phyloP scores from a whole-genome alignment of 2,113 vertebrate genomes.

The Lutjanus erythropterus region DNA sequence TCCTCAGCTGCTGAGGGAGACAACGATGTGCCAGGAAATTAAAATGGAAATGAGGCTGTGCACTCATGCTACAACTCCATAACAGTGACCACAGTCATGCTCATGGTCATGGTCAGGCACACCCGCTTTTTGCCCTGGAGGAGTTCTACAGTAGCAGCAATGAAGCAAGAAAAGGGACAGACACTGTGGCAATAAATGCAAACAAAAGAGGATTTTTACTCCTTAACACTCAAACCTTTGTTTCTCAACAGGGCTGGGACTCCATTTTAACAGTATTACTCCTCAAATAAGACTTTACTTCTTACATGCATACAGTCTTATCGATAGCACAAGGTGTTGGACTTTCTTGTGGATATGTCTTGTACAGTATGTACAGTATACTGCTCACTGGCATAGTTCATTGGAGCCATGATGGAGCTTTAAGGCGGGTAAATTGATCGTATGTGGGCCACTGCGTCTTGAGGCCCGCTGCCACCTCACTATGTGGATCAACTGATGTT shows the following conservation, averaged over 20 bases:
- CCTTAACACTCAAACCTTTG: constrained; percentile 14
- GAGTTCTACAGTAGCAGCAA: neutral
- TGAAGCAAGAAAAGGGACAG: neutral
- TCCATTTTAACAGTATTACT: constrained; percentile 48
- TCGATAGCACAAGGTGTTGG: constrained; percentile 49
- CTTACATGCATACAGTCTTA: constrained; percentile 27
- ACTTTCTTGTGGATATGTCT: constrained; percentile 49
- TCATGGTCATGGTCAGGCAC: neutral
- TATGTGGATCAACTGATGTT: constrained; percentile 56
- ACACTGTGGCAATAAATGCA: constrained; percentile 36
- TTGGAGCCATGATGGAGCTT: constrained; percentile 13
- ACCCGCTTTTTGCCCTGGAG: constrained; percentile 1
- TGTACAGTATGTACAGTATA: constrained; percentile 46
- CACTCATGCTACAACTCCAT: constrained; percentile 9
- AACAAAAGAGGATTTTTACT: constrained; percentile 13
- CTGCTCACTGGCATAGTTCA: constrained; percentile 38
- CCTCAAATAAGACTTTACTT: constrained; percentile 17
- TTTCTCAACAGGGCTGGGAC: constrained; percentile 39
- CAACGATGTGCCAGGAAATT: constrained; percentile 22
- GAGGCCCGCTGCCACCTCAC: constrained; percentile 7
- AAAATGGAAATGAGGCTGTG: constrained; percentile 49
- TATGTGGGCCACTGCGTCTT: neutral
- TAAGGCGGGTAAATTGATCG: constrained; percentile 43
- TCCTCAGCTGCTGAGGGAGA: constrained; percentile 88
- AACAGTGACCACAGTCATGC: constrained; percentile 22